Base-by-base conservation (phyloP, 1,140 invertebrate genomes). In the Bombus haemorrhoidalis region DNA sequence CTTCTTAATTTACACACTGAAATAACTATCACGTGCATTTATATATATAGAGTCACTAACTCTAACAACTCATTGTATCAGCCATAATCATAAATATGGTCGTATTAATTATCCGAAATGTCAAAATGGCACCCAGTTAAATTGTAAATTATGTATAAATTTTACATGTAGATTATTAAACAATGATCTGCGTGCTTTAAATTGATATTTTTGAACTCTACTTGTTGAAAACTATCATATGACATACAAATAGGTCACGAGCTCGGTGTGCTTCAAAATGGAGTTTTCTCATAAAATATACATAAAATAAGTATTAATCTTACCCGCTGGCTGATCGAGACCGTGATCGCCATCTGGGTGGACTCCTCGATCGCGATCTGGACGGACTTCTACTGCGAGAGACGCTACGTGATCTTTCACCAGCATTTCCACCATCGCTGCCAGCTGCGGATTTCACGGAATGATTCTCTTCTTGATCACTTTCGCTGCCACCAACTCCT, bases 261-360 rank as follows among this genome's bases (percentile, higher is more conserved):
- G 12, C 1, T 12, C 59, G 12, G 12, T 62, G 15, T 22, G 39
- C 4, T 41, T 15, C 3, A 59, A n/a, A 62, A 62, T 72, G 41
- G 34, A 43, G 57, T 62, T 62, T 13, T 28, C 2, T 62, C 41
- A 28, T 28, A 28, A 12, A 69, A 53, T 37, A 8, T 15, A 12
- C 8, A 34, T 22, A 57, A n/a, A 39, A 71, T 78, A 57, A 64
- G n/a, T 22, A 28, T 59, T n/a, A 85, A 81, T 78, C 2, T 82
- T 62, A 92, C 92, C 91, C 90, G 25, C 90, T 92, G 3, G 77
- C 86, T 15, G 92, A 92, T 43, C 89, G 90, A 5, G 92, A 93
- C 15, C 89, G 87, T 15, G 92, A 93, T 53, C 90, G 85, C 13
- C 91, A 93, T 41, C 90, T 91, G 0, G 90, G 90, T 0, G 78